These are phyloP conservation scores for Mormyrops attenuatus DNA, from an alignment of 2,797 vertebrate genomes.

Conservation along the genomic window DNA sequence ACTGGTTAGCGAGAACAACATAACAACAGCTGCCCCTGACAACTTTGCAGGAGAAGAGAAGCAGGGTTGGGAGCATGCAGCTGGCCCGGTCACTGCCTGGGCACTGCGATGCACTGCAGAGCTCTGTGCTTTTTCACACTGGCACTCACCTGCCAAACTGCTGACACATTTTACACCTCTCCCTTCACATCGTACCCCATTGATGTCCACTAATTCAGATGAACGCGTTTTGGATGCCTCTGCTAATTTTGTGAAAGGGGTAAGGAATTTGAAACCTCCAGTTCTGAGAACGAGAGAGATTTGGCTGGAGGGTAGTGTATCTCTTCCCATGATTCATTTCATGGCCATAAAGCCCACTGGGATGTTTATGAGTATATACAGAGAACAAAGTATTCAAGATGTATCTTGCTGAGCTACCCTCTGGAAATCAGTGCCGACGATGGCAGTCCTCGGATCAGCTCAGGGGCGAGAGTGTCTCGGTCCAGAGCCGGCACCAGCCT, in stretches of 20 bases:
- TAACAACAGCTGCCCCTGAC: not conserved
- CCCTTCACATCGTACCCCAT: not conserved
- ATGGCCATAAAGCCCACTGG: not conserved
- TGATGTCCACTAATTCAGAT: not conserved
- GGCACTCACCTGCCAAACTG: not conserved
- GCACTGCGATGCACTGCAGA: not conserved
- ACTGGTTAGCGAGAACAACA: not conserved
- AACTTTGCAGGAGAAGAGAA: not conserved
- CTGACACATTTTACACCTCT: not conserved
- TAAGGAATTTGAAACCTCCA: not conserved
- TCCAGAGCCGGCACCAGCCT: not conserved
- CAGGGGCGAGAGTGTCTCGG: slow-evolving; percentile 19
- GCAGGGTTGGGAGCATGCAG: not conserved
- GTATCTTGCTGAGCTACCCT: not conserved
- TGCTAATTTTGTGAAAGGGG: not conserved
- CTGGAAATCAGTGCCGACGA: not conserved
- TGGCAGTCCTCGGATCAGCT: slow-evolving; percentile 1
- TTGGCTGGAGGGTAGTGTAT: not conserved
- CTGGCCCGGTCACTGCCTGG: not conserved
- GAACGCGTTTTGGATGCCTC: not conserved
- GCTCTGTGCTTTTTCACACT: not conserved
- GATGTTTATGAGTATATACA: not conserved
- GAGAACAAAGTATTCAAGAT: not conserved
- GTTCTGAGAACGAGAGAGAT: slow-evolving; percentile 4
- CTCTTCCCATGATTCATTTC: not conserved